phyloP scores from a whole-genome alignment of 2,888 invertebrate species.

The Drepana falcataria region DNA sequence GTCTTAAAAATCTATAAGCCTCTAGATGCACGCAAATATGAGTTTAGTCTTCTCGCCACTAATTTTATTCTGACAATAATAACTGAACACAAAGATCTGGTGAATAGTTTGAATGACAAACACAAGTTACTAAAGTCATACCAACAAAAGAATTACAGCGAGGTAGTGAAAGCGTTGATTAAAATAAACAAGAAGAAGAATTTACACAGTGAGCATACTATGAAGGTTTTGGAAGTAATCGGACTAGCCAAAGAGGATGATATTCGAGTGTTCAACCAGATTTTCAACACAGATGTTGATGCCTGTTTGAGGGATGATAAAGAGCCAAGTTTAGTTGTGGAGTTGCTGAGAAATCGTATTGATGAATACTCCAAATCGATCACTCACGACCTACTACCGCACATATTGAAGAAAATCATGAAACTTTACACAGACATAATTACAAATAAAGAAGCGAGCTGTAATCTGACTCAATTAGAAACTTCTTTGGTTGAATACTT shows the following conservation, averaged over 20 bases:
- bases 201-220: conserved; percentile 48
- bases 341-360: conserved; percentile 66
- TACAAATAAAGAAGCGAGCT: conserved; percentile 48
- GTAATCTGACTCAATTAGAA: conserved; percentile 77
- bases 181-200: conserved; percentile 64
- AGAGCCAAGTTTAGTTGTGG: conserved; percentile 71
- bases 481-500: conserved; percentile 77
- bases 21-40: conserved; percentile 45
- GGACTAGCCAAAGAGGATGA: conserved; percentile 61
- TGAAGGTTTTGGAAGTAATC: conserved; percentile 60
- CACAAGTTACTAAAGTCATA: conserved; percentile 66
- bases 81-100: conserved; percentile 39
- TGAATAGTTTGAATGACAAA: conserved; percentile 48
- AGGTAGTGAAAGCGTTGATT: conserved; percentile 63
- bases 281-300: conserved; percentile 46
- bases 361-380: conserved; percentile 61
- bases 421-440: conserved; percentile 67
- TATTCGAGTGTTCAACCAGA: conserved; percentile 53
- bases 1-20: conserved; percentile 59
- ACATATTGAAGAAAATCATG: conserved; percentile 52
- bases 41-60: conserved; percentile 45
- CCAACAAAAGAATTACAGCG: conserved; percentile 72
- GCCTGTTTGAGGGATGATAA: conserved; percentile 66
- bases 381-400: conserved; percentile 42
- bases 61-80: conserved; percentile 53